These are phyloP conservation scores for Episyrphus balteatus DNA, from an alignment of 1,140 invertebrate genomes.

Conservation along the genomic window DNA sequence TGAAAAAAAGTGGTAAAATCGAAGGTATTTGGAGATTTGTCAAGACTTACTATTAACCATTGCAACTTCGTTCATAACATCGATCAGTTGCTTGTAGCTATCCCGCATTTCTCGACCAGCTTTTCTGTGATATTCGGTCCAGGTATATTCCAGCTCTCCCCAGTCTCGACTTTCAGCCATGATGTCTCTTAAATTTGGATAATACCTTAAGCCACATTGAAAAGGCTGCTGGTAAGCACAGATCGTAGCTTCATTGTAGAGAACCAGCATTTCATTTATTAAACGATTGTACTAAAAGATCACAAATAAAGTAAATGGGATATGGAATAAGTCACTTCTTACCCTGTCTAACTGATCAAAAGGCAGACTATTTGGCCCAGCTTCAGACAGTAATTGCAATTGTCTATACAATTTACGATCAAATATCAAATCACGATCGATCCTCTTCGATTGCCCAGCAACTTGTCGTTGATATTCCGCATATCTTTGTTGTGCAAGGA, in stretches of 20 bases:
- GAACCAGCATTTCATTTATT: conserved; percentile 76
- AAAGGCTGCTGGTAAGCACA: conserved; percentile 75
- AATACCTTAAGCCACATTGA: conserved; percentile 64
- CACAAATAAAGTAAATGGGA: neutral
- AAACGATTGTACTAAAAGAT: conserved; percentile 65
- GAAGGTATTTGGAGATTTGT: neutral
- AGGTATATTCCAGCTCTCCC: conserved; percentile 73
- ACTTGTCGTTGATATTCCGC: conserved; percentile 68
- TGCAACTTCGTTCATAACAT: conserved; percentile 78
- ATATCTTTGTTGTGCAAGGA: conserved; percentile 54
- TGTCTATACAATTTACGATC: conserved; percentile 62
- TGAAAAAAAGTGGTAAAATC: neutral
- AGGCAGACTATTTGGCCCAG: conserved; percentile 73
- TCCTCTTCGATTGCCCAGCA: conserved; percentile 55
- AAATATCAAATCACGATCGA: conserved; percentile 52
- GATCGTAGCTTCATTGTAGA: conserved; percentile 77
- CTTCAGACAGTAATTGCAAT: conserved; percentile 62
- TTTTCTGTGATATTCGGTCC: conserved; percentile 77
- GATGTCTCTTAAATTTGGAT: conserved; percentile 60
- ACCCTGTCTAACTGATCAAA: conserved; percentile 75
- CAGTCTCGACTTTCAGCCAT: conserved; percentile 67
- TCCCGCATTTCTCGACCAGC: conserved; percentile 68
- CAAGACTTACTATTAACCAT: conserved; percentile 64
- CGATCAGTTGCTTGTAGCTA: conserved; percentile 69
- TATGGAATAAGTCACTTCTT: conserved; percentile 19